Conservation (phyloP, 2,888 invertebrate species). For the Bhutanitis thaidina region DNA sequence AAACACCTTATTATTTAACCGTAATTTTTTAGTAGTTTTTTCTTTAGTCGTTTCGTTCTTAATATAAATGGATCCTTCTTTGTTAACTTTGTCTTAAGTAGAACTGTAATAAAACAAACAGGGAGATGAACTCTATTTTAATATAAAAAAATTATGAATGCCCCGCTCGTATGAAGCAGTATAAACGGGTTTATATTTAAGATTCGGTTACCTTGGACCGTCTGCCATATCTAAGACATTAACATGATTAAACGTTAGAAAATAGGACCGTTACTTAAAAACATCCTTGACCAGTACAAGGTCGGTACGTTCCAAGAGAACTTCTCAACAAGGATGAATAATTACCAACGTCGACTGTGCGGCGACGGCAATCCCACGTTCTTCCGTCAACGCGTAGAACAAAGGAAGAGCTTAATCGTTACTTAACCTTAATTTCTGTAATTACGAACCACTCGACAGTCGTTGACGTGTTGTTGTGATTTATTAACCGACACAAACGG, state of each 20-base stretch:
- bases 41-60: too few species aligned
- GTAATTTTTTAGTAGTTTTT: too few species aligned
- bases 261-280: constrained; percentile 3
- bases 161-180: too few species aligned
- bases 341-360: constrained; percentile 14
- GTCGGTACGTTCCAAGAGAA: constrained; percentile 14
- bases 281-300: constrained; percentile 19
- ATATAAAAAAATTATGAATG: too few species aligned
- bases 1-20: too few species aligned
- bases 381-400: constrained; percentile 51
- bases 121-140: too few species aligned
- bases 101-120: too few species aligned
- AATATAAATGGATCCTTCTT: too few species aligned
- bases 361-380: constrained; percentile 45
- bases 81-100: too few species aligned
- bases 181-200: too few species aligned
- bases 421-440: constrained; percentile 75
- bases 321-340: constrained; percentile 21
- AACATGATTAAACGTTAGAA: not conserved
- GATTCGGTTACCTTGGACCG: too few species aligned
- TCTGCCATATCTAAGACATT: too few species aligned
- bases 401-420: constrained; percentile 65
- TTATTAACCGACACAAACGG: constrained; percentile 46
- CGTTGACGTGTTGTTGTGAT: constrained; percentile 69
- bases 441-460: constrained; percentile 43